Evolutionary conservation across 2,888 invertebrate species (phyloP).

Genomic region (Conchocele bisecta): DNA sequence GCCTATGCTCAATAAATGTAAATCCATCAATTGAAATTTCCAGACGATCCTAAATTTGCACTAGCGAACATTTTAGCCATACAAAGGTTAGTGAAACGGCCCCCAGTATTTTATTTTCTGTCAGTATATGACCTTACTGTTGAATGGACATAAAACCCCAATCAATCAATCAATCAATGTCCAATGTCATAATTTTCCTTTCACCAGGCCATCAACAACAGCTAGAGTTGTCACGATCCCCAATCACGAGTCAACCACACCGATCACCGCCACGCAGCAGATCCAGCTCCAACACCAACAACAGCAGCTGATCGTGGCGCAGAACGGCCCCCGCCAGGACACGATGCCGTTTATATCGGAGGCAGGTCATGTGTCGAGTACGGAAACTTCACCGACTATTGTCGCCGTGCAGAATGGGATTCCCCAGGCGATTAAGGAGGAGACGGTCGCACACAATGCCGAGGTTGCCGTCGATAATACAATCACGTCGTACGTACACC

Average conservation of each 20-base stretch:
- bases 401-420: slow-evolving; percentile 24
- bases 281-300: no score
- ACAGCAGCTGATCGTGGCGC: slow-evolving; percentile 5
- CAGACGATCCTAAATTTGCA: no score
- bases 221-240: slow-evolving; percentile 55
- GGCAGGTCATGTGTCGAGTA: slow-evolving; percentile 59
- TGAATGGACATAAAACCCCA: no score
- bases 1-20: no score
- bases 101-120: no score
- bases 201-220: slow-evolving; percentile 1
- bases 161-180: no score
- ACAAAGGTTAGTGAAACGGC: no score
- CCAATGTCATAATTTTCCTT: neutral
- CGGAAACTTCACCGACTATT: slow-evolving; percentile 36
- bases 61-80: no score
- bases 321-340: slow-evolving; percentile 47
- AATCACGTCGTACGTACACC: slow-evolving; percentile 68
- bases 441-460: slow-evolving; percentile 53
- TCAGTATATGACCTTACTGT: no score
- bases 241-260: slow-evolving; percentile 15
- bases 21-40: no score
- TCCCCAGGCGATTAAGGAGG: slow-evolving; percentile 69
- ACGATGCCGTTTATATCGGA: slow-evolving; percentile 61
- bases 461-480: slow-evolving; percentile 63
- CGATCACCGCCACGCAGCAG: neutral